Evolutionary conservation across 2,888 invertebrate genomes (phyloP).

Genomic region (Leptopilina syphax): DNA sequence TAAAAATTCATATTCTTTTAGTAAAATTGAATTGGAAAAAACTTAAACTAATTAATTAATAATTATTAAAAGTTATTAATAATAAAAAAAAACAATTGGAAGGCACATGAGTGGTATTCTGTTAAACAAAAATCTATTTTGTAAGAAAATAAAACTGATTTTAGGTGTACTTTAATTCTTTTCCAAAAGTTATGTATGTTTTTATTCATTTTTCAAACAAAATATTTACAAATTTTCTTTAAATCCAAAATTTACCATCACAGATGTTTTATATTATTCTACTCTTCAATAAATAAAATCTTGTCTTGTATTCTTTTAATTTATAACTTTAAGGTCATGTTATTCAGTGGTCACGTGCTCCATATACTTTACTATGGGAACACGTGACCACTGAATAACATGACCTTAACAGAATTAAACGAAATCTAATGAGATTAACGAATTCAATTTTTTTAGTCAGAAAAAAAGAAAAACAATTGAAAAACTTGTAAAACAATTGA

Average conservation of each 20-base stretch:
- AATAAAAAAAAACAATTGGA: background rate
- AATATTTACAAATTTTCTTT: conserved; percentile 2
- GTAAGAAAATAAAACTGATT: too few relatives aligned
- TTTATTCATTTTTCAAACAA: conserved; percentile 2
- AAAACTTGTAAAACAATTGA: background rate
- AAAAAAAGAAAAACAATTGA: background rate
- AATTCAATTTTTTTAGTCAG: too few relatives aligned
- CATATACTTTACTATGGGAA: too few relatives aligned
- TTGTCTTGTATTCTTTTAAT: too few relatives aligned
- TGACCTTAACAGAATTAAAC: too few relatives aligned
- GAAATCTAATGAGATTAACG: too few relatives aligned
- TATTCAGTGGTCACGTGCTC: too few relatives aligned
- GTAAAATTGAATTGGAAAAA: background rate
- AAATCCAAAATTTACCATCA: background rate
- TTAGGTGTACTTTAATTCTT: too few relatives aligned
- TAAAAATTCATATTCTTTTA: conserved; percentile 55
- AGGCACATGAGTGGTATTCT: background rate
- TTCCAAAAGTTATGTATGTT: background rate
- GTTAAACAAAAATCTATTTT: too few relatives aligned
- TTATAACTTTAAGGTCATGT: too few relatives aligned
- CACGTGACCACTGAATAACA: too few relatives aligned
- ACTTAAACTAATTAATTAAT: background rate
- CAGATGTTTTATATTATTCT: background rate
- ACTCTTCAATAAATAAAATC: background rate
- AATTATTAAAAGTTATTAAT: background rate